Percentiles rank a stretch among this genome's conserved stretches.
phyloP scores from a whole-genome alignment of 2,113 vertebrate genomes.

The Macroglossus sobrinus region DNA sequence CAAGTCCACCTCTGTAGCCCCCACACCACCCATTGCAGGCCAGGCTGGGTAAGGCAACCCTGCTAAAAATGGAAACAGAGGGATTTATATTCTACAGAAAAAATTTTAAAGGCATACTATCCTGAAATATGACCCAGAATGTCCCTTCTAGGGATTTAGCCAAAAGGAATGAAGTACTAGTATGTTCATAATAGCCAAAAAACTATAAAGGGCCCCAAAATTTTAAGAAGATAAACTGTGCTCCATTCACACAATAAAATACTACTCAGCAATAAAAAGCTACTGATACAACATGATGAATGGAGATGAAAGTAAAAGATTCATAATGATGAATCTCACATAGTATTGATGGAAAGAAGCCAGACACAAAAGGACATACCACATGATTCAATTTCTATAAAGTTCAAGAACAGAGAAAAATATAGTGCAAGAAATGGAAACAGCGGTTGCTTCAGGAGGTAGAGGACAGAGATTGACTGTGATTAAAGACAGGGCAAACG shows the following conservation, averaged over 20 bases:
- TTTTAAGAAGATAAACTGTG: background rate
- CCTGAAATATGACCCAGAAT: background rate
- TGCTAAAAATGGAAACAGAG: background rate
- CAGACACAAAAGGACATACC: background rate
- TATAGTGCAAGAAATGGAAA: background rate
- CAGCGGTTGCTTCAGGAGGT: background rate
- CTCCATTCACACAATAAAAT: background rate
- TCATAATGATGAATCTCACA: background rate
- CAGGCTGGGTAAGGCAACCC: background rate
- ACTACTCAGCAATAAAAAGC: background rate
- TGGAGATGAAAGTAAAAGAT: background rate
- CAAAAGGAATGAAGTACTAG: background rate
- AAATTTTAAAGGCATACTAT: background rate
- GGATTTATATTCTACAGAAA: background rate
- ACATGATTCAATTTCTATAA: background rate
- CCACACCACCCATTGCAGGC: background rate
- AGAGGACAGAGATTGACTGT: background rate
- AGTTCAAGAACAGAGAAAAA: background rate
- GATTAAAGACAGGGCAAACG: too few relatives aligned
- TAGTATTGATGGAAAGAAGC: background rate
- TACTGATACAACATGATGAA: background rate
- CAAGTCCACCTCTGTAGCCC: background rate
- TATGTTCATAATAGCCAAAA: background rate
- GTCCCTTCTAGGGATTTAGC: background rate
- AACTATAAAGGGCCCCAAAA: background rate